Conservation (phyloP, 2,113 vertebrate genomes). For the Bos taurus region DNA sequence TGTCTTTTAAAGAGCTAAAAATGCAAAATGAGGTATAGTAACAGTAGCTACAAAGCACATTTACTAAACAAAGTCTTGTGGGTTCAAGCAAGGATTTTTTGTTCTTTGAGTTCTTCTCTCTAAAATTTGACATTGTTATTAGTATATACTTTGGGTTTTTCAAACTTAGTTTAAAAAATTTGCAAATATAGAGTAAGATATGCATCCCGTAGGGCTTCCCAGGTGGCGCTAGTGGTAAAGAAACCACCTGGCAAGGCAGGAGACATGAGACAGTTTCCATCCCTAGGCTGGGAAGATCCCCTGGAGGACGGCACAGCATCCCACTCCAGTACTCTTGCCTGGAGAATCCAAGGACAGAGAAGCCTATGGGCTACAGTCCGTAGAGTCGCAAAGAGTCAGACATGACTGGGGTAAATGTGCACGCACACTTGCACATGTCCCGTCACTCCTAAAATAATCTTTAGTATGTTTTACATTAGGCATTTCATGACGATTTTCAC, state of each 20-base stretch:
- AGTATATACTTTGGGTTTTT: not conserved
- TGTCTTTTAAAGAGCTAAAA: conserved; percentile 52
- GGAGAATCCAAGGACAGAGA: not conserved
- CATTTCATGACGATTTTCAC: conserved; percentile 16
- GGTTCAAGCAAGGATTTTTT: conserved; percentile 46
- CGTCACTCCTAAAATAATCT: conserved; percentile 13
- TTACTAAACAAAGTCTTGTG: not conserved
- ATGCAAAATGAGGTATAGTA: conserved; percentile 33
- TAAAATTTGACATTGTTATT: conserved; percentile 47
- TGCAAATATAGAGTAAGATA: not conserved
- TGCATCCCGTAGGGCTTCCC: not conserved
- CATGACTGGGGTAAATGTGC: not conserved
- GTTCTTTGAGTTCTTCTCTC: conserved; percentile 23
- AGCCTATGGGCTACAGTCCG: not conserved
- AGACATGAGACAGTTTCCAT: not conserved
- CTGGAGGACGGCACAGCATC: not conserved
- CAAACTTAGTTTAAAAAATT: conserved; percentile 25
- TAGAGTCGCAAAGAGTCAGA: not conserved
- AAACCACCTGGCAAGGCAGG: not conserved
- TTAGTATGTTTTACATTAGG: not conserved
- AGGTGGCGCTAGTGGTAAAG: not conserved
- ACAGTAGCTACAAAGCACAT: conserved; percentile 50
- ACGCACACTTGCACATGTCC: rapidly evolving
- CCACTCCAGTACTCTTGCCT: not conserved
- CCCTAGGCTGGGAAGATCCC: not conserved